phyloP scores from a whole-genome alignment of 2,113 vertebrate species.

The Caranx melampygus region DNA sequence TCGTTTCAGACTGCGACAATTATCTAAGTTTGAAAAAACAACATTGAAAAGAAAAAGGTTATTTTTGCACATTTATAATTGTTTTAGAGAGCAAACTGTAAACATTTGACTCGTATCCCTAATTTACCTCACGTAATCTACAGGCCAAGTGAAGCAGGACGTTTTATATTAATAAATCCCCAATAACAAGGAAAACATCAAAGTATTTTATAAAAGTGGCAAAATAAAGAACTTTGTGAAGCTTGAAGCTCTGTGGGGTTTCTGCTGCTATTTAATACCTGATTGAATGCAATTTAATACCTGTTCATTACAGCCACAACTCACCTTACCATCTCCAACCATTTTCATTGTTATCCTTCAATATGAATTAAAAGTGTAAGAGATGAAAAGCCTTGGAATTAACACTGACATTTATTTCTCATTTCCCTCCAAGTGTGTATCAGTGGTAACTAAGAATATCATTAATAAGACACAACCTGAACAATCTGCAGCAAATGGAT shows the following conservation, averaged over 20 bases:
- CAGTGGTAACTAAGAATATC: neutral
- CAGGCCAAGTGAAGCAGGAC: neutral
- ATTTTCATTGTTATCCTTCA: too few relatives aligned
- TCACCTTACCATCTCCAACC: too few relatives aligned
- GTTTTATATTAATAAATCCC: too few relatives aligned
- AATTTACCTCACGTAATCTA: neutral
- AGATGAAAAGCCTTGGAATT: neutral
- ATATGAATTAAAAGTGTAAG: neutral
- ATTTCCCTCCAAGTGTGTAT: neutral
- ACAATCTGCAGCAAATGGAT: neutral
- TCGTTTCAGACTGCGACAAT: neutral
- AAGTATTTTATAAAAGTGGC: neutral
- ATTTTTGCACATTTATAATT: constrained; percentile 4
- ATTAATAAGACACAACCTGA: neutral
- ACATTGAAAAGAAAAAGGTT: neutral
- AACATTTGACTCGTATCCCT: neutral
- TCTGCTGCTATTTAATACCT: neutral
- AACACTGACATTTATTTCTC: neutral
- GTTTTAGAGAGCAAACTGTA: neutral
- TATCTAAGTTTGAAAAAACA: constrained; percentile 2
- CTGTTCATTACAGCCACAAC: neutral
- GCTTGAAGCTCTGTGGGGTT: neutral
- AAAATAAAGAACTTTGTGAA: neutral
- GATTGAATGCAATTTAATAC: neutral
- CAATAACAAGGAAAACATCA: neutral